Evolutionary conservation across 2,888 invertebrate genomes (phyloP), one percentile per base, ranked within the genome.

Genomic region (Melanostoma scalare): DNA sequence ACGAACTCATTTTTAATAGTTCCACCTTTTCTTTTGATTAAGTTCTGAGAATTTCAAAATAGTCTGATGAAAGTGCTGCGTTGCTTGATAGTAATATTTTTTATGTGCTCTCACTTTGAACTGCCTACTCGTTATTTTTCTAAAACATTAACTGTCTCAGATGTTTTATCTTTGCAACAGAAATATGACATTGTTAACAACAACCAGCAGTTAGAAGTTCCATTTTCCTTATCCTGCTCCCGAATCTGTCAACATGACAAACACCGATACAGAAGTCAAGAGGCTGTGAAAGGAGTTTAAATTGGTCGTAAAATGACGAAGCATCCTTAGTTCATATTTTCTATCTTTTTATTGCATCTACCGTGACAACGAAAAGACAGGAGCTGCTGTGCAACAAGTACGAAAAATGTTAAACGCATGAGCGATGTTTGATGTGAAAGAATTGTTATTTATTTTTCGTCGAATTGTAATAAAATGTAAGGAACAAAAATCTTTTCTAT

Each of bases 181-280:
- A 69, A 74, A 69, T 68, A 74, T 73, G 73, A 79, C 73, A 69
- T 73, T 79, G 79, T 79, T 74, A 79, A 74, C 79, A 74, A 74
- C 56, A 72, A 63, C 50, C 44, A 10, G 30, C 4, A 42, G 36
- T 35, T 31, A 52, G 58, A 55, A 30, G 65, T 79, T 63, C 56
- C 79, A 61, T 79, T 79, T 74, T 69, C 44, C 44, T 46, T 74
- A 79, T 79, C 79, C 67, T 30, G 2, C 31, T 6, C 44, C 30
- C 38, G 67, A 78, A 78, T 79, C 79, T 79, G 61, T 68, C 68
- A 74, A 63, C 63, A 63, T 73, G 74, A 67, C 53, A 68, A 53
- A 31, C 31, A 8, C 52, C 33, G 60, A 75, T 65, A 31, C 8
- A 20, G 6, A 74, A 52, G 44, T 74, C 61, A 63, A 60, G 80